Evolutionary conservation across 2,113 vertebrate genomes (phyloP), one percentile per base, ranked within the genome.

Genomic region (Callipepla californica): DNA sequence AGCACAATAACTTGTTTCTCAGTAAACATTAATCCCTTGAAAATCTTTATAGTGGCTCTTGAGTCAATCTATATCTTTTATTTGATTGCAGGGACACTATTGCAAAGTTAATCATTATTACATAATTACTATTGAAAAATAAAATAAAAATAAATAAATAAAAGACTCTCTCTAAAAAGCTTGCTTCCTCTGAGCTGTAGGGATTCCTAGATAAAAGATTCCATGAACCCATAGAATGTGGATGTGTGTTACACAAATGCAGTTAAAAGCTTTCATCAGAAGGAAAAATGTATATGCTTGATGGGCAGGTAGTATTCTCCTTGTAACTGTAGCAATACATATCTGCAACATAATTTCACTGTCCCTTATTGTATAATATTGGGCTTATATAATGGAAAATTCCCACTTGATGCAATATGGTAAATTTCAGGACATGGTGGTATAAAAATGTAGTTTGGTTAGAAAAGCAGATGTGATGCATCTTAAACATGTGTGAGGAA

Each of bases 1-100:
- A 62, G 67, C 76, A 95, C 79, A 77, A 95, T 89, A 79, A 95
- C 90, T 92, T 89, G 78, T 89, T 92, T 80, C 80, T 85, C 86
- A 75, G 92, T 93, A 93, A 94, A 42, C 0, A 0, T 89, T 95
- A 92, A 91, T 94, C 80, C 55, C 74, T 82, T 55, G 92, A 87
- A 95, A 95, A 92, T 85, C 93, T 76, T 93, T 91, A 84, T 66
- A 91, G 81, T 79, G 63, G 26, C 76, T 92, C 89, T 93, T 28
- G 70, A 80, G 73, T 92, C 93, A 96, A 92, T 79, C 51, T 48
- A 48, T 88, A 77, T 8, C 69, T 73, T 90, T 89, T 86, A 80
- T 93, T 70, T 96, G 86, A 93, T 86, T 93, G 77, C 80, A 79
- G 45, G 51, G 66, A 67, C 57, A 86, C 44, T 73, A 81, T 4